These are phyloP conservation scores for Pollachius pollachius DNA, from an alignment of 2,113 vertebrate species.

Conservation along the genomic window DNA sequence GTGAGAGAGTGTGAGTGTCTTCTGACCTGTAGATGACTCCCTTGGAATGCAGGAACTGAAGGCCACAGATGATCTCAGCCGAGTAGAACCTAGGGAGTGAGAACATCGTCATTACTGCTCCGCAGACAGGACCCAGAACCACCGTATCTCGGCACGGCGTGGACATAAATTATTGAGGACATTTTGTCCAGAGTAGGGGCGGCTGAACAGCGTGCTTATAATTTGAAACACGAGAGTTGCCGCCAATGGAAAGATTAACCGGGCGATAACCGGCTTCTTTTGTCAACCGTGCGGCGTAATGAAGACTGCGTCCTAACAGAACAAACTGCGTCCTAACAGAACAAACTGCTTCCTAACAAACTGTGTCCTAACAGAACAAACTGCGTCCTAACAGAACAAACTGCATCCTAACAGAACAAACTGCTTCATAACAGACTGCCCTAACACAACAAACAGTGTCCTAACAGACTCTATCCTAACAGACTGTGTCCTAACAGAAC, in stretches of 20 bases:
- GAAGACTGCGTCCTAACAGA: constrained; percentile 25
- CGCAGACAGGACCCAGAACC: constrained; percentile 9
- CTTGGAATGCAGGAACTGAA: constrained; percentile 94
- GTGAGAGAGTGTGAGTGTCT: constrained; percentile 5
- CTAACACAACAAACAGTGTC: background rate
- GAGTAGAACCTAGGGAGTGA: constrained; percentile 85
- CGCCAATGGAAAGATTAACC: constrained; percentile 41
- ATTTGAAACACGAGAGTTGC: constrained; percentile 54
- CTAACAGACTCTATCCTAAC: background rate
- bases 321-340: constrained; percentile 11
- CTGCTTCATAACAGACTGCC: constrained; percentile 10
- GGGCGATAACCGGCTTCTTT: constrained; percentile 43
- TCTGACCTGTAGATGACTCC: constrained; percentile 95
- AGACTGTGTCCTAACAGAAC: constrained; percentile 16
- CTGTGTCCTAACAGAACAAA: constrained; percentile 10
- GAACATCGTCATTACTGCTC: constrained; percentile 3
- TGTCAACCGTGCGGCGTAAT: constrained; percentile 39
- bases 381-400: constrained; percentile 10
- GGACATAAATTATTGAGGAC: constrained; percentile 65
- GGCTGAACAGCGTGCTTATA: constrained; percentile 56
- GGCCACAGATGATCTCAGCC: constrained; percentile 92
- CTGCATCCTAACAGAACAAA: constrained; percentile 11
- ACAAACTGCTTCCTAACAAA: constrained; percentile 6
- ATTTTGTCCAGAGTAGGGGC: constrained; percentile 59
- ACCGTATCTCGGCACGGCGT: constrained; percentile 36